Evolutionary conservation across 2,888 invertebrate species (phyloP).

Genomic region (Tuberolachnus salignus): DNA sequence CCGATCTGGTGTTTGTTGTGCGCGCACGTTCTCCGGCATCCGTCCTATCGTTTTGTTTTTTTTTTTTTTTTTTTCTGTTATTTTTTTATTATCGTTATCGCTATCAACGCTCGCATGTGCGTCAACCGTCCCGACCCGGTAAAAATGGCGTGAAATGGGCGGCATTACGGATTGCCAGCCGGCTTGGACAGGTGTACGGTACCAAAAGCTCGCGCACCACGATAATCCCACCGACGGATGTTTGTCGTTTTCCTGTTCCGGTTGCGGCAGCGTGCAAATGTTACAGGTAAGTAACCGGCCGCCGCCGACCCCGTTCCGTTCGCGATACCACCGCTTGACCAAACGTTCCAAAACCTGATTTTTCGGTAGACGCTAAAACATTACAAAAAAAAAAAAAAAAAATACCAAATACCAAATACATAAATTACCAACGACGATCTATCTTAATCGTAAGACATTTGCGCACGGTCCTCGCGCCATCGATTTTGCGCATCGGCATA

Average conservation of each 20-base stretch:
- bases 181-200: constrained; percentile 52
- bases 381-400: too few species aligned
- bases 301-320: not conserved
- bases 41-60: too few species aligned
- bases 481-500: too few species aligned
- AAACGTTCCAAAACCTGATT: too few species aligned
- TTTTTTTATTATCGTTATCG: not conserved
- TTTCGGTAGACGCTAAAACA: too few species aligned
- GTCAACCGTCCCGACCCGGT: not conserved
- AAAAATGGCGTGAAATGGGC: constrained; percentile 40
- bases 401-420: too few species aligned
- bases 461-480: too few species aligned
- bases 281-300: constrained; percentile 54
- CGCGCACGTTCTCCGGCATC: not conserved
- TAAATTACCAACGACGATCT: too few species aligned
- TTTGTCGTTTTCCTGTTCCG: constrained; percentile 59
- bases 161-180: constrained; percentile 32
- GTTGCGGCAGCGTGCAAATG: constrained; percentile 58
- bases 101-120: not conserved
- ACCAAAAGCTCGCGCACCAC: constrained; percentile 41
- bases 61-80: too few species aligned
- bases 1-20: not conserved
- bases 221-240: constrained; percentile 54
- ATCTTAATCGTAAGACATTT: too few species aligned
- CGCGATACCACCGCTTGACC: too few species aligned